Evolutionary conservation across 2,113 vertebrate species (phyloP), one percentile per base, ranked within the genome.

Genomic region (Gymnocephalus cernua): DNA sequence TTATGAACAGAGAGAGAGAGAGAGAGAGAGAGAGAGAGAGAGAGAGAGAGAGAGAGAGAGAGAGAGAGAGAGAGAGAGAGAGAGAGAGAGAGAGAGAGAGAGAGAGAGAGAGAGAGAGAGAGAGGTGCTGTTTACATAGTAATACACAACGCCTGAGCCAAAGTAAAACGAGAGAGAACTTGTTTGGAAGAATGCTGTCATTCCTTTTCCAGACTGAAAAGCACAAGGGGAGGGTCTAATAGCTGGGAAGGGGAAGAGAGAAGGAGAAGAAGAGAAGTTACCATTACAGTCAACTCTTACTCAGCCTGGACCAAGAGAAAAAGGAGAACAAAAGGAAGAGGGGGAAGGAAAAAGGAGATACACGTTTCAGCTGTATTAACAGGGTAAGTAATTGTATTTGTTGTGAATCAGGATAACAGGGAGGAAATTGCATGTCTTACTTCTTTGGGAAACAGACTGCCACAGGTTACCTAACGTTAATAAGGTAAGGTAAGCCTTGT

Each of bases 151-250:
- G 93, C 86, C 77, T 79, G 86, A 78, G 89, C 87, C 74, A 88
- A 92, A 93, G 91, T 92, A 88, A 86, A 93, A 94, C 94, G 91
- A 95, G 95, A 95, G 84, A 84, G 89, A 94, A 95, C 95, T 95
- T 96, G 95, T 95, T 95, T 91, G 86, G 93, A 93, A 92, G 91
- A 91, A 94, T 95, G 93, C 93, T 95, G 94, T 95, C 94, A 95
- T 95, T 96, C 94, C 93, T 93, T 93, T 89, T 91, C 80, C 91
- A 94, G 89, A 62, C 84, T 73, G 89, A 92, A 87, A 14, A 83
- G 87, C 86, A 86, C 85, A 93, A 85, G 91, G 93, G 94, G 94
- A 94, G 94, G 93, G 87, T 90, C 89, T 84, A 89, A 85, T 81
- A 87, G 85, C 87, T 86, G 88, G 73, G 89, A 74, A 90, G 89